phyloP scores from a whole-genome alignment of 2,113 vertebrate genomes.

The Ardeotis arabs region DNA sequence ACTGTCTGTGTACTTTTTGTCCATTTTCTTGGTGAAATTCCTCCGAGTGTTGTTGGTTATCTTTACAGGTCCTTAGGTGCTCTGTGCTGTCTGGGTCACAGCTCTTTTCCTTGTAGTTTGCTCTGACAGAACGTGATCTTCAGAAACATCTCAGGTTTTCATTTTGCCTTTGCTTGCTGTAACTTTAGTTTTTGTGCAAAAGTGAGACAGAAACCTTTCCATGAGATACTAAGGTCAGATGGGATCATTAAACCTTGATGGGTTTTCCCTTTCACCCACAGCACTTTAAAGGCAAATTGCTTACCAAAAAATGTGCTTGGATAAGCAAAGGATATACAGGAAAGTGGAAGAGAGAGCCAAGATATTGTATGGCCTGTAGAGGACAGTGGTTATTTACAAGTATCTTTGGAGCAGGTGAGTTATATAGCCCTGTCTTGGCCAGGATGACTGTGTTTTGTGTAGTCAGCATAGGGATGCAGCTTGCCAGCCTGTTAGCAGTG shows the following conservation, averaged over 20 bases:
- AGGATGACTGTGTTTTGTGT: neutral
- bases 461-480: neutral
- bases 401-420: neutral
- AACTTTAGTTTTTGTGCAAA: neutral
- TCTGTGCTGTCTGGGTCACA: neutral
- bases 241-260: conserved; percentile 35
- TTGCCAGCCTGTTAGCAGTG: neutral
- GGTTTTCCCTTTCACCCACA: conserved; percentile 34
- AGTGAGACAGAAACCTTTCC: conserved; percentile 1
- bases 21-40: conserved; percentile 35
- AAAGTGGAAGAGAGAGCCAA: neutral
- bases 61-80: conserved; percentile 13
- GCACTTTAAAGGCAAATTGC: conserved; percentile 29
- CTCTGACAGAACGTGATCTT: conserved; percentile 3
- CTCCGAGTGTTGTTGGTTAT: conserved; percentile 23
- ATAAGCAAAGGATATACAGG: neutral
- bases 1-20: conserved; percentile 31
- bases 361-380: neutral
- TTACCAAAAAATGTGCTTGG: conserved; percentile 10
- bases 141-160: neutral
- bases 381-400: conserved; percentile 2
- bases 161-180: conserved; percentile 11
- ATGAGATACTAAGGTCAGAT: conserved; percentile 13
- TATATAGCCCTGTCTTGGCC: neutral
- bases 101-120: conserved; percentile 1